Evolutionary conservation across 2,888 invertebrate genomes (phyloP).

Genomic region (Heliconius sara): DNA sequence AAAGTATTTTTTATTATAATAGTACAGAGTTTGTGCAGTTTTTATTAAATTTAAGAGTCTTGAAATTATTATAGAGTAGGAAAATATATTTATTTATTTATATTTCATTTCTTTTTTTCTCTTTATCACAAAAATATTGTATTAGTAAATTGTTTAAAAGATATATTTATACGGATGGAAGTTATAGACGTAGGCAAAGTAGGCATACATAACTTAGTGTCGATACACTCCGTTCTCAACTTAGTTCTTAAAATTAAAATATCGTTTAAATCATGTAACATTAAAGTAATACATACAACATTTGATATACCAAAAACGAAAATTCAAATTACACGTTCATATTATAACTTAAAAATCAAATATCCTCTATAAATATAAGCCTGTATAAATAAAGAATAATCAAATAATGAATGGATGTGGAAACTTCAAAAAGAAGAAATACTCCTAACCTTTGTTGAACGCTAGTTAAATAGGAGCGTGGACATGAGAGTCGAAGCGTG

Average conservation of each 20-base stretch:
- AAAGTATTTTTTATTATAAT: slow-evolving; percentile 43
- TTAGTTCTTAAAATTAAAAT: no score
- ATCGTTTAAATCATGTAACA: no score
- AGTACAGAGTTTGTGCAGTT: slow-evolving; percentile 24
- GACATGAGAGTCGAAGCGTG: slow-evolving; percentile 42
- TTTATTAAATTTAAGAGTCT: slow-evolving; percentile 10
- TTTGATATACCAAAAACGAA: not conserved
- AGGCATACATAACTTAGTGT: no score
- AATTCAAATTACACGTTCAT: no score
- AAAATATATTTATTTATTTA: not conserved
- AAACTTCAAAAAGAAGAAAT: slow-evolving; percentile 13
- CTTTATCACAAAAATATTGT: not conserved
- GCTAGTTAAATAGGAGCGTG: slow-evolving; percentile 29
- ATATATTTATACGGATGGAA: not conserved
- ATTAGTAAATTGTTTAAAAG: not conserved
- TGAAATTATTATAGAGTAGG: slow-evolving; percentile 2
- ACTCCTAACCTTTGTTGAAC: slow-evolving; percentile 5
- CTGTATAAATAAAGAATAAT: not conserved
- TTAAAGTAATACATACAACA: no score
- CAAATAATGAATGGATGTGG: not conserved
- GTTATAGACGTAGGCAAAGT: no score
- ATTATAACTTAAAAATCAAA: not conserved
- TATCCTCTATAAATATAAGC: not conserved
- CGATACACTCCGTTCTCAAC: no score
- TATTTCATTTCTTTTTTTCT: not conserved